Evolutionary conservation across 1,140 invertebrate genomes (phyloP).

Genomic region (Antheraea mylitta): DNA sequence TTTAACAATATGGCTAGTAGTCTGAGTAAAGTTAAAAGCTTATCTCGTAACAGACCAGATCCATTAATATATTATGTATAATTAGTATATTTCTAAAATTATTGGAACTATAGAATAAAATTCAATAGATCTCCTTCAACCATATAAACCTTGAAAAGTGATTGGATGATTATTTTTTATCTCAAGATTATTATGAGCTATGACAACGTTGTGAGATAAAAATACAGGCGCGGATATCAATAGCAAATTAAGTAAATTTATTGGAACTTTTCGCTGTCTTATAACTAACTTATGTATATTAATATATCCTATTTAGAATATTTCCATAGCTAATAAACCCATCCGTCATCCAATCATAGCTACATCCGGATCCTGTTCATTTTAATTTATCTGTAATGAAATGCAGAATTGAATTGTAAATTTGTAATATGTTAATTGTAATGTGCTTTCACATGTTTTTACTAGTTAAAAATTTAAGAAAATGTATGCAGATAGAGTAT

Average conservation of each 20-base stretch:
- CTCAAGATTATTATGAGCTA: constrained; percentile 10
- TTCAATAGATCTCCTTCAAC: constrained; percentile 7
- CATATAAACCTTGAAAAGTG: constrained; percentile 16
- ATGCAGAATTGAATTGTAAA: too few relatives aligned
- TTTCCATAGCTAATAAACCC: too few relatives aligned
- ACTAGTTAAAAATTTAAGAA: too few relatives aligned
- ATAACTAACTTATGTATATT: too few relatives aligned
- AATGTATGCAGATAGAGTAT: too few relatives aligned
- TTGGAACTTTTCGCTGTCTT: too few relatives aligned
- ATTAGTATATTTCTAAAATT: neutral
- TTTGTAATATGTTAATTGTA: too few relatives aligned
- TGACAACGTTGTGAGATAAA: constrained; percentile 7
- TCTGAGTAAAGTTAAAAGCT: neutral
- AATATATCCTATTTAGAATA: too few relatives aligned
- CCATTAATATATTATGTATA: neutral
- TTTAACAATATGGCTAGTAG: neutral
- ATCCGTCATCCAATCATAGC: too few relatives aligned
- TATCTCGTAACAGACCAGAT: neutral
- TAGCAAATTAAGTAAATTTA: neutral
- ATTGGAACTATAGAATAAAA: neutral
- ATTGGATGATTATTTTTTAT: constrained; percentile 16
- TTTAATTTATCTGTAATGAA: too few relatives aligned
- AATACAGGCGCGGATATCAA: neutral
- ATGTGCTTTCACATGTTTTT: too few relatives aligned
- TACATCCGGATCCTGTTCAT: too few relatives aligned